phyloP scores from a whole-genome alignment of 2,888 invertebrate genomes.

The Trimorus sp. region DNA sequence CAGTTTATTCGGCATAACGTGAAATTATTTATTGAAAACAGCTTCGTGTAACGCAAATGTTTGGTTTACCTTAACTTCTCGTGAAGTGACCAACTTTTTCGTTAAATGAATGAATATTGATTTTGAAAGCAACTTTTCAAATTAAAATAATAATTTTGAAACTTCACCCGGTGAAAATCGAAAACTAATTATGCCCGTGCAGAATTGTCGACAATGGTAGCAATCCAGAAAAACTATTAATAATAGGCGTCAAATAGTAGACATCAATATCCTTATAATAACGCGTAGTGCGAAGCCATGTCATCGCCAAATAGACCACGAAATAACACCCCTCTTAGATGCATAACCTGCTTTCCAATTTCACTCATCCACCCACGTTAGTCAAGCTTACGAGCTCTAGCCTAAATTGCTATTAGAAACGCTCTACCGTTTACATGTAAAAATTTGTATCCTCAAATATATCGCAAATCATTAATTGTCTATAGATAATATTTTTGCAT shows the following conservation, averaged over 20 bases:
- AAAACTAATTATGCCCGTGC: too few relatives aligned
- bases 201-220: too few relatives aligned
- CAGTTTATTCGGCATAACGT: slow-evolving; percentile 58
- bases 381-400: slow-evolving; percentile 55
- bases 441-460: too few relatives aligned
- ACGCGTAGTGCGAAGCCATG: slow-evolving; percentile 21
- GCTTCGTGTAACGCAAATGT: slow-evolving; percentile 67
- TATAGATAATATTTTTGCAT: too few relatives aligned
- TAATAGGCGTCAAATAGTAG: not conserved
- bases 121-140: too few relatives aligned
- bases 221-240: too few relatives aligned
- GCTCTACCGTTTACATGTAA: too few relatives aligned
- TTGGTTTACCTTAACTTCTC: slow-evolving; percentile 73
- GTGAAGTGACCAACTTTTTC: slow-evolving; percentile 72
- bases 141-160: too few relatives aligned
- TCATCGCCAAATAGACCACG: slow-evolving; percentile 55
- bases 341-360: slow-evolving; percentile 70
- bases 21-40: slow-evolving; percentile 77
- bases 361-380: slow-evolving; percentile 66
- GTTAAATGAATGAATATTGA: too few relatives aligned
- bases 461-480: too few relatives aligned
- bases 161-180: too few relatives aligned
- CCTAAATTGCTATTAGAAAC: slow-evolving; percentile 45
- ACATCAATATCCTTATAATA: slow-evolving; percentile 8
- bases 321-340: slow-evolving; percentile 45